Evolutionary conservation across 2,888 invertebrate genomes (phyloP).

Genomic region (Nemotelus pantherinus): DNA sequence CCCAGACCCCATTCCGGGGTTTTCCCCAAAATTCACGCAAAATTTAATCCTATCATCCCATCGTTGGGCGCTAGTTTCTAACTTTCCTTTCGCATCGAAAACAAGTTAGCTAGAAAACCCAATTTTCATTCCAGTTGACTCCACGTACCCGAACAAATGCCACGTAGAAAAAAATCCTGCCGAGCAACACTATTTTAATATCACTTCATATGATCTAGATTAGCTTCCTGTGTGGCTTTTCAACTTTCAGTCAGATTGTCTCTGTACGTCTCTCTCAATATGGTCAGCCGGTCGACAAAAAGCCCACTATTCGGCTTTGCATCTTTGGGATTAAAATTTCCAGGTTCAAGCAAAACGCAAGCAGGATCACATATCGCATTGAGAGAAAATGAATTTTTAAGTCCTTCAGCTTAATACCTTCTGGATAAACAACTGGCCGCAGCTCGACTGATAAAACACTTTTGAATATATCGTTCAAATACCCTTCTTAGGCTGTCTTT

Average conservation of each 20-base stretch:
- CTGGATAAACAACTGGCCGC: slow-evolving; percentile 37
- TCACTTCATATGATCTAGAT: slow-evolving; percentile 31
- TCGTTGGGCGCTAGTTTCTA: neutral
- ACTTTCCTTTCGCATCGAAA: neutral
- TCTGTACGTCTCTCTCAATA: neutral
- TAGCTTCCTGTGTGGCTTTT: slow-evolving; percentile 13
- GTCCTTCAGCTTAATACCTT: slow-evolving; percentile 39
- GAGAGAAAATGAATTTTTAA: slow-evolving; percentile 39
- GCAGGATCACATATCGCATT: neutral
- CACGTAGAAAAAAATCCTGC: neutral
- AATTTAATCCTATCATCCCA: neutral
- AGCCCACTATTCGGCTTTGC: neutral
- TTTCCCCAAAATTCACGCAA: too few relatives aligned
- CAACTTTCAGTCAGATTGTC: neutral
- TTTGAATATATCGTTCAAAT: slow-evolving; percentile 8
- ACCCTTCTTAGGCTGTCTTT: neutral
- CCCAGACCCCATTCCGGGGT: too few relatives aligned
- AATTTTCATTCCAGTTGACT: neutral
- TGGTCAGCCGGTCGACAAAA: neutral
- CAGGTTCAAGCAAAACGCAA: neutral
- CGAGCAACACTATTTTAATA: slow-evolving; percentile 14
- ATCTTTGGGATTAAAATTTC: neutral
- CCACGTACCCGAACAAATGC: neutral
- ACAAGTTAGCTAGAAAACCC: neutral
- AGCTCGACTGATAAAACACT: slow-evolving; percentile 35